Evolutionary conservation across 2,113 vertebrate genomes (phyloP).

Genomic region (Fukomys damarensis): DNA sequence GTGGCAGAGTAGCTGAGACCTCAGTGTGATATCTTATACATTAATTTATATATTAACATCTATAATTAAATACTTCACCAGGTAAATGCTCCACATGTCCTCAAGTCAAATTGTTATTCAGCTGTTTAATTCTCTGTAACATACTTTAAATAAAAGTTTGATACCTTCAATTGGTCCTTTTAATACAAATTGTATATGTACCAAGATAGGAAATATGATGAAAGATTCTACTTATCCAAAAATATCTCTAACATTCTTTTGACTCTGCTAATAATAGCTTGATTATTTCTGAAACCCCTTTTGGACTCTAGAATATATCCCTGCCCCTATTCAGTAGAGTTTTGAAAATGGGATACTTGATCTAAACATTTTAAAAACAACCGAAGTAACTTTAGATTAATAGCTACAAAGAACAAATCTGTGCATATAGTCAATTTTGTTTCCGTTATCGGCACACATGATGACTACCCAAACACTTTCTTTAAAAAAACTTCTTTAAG

Average conservation of each 20-base stretch:
- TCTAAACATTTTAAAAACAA: slow-evolving; percentile 68
- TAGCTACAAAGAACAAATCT: slow-evolving; percentile 39
- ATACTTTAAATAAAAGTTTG: neutral
- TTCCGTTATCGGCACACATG: slow-evolving; percentile 41
- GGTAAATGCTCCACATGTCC: neutral
- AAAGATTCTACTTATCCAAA: slow-evolving; percentile 47
- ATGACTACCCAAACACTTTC: slow-evolving; percentile 31
- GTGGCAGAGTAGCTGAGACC: neutral
- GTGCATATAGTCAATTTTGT: slow-evolving; percentile 58
- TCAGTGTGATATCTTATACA: neutral
- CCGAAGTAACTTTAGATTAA: slow-evolving; percentile 61
- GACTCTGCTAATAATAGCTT: slow-evolving; percentile 52
- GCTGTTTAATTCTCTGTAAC: neutral
- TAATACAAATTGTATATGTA: slow-evolving; percentile 36
- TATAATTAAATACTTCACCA: neutral
- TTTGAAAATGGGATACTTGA: slow-evolving; percentile 60
- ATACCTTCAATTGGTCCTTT: neutral
- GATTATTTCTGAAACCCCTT: slow-evolving; percentile 59
- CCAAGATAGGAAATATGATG: slow-evolving; percentile 2
- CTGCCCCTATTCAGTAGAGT: slow-evolving; percentile 26
- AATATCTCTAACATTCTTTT: slow-evolving; percentile 20
- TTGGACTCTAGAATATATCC: slow-evolving; percentile 33
- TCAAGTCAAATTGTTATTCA: slow-evolving; percentile 1
- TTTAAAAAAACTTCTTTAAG: neutral
- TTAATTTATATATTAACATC: neutral